These are phyloP conservation scores for Cisticola juncidis DNA, from an alignment of 2,113 vertebrate species.

Conservation along the genomic window DNA sequence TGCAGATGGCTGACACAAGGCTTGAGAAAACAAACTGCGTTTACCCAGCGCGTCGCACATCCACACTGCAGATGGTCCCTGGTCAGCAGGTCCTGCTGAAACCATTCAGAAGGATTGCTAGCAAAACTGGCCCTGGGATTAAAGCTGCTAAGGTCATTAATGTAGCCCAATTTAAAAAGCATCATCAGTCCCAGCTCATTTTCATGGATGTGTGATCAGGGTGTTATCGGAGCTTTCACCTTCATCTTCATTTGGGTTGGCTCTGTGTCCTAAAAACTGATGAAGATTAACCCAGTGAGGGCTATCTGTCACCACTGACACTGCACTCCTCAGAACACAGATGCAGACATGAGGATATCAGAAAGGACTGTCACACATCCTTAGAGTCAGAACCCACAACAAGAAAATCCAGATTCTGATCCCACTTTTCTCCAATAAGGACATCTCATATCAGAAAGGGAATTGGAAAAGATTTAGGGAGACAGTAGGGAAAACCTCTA, in stretches of 20 bases:
- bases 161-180: neutral
- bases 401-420: neutral
- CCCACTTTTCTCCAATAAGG: neutral
- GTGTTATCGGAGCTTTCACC: neutral
- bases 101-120: neutral
- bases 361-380: neutral
- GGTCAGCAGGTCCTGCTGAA: constrained; percentile 12
- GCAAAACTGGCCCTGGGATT: neutral
- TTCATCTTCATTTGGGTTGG: neutral
- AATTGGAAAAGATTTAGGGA: neutral
- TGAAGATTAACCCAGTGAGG: neutral
- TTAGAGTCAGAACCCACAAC: neutral
- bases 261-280: neutral
- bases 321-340: neutral
- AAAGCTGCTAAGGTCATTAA: neutral
- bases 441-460: neutral
- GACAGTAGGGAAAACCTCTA: neutral
- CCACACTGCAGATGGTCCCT: neutral
- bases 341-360: neutral
- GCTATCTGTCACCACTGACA: neutral
- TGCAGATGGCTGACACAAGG: constrained; percentile 10
- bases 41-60: neutral
- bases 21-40: neutral
- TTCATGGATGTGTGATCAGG: neutral
- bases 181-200: neutral